Evolutionary conservation across 2,113 vertebrate species (phyloP), one percentile per base, ranked within the genome.

Genomic region (Anthoscopus minutus): DNA sequence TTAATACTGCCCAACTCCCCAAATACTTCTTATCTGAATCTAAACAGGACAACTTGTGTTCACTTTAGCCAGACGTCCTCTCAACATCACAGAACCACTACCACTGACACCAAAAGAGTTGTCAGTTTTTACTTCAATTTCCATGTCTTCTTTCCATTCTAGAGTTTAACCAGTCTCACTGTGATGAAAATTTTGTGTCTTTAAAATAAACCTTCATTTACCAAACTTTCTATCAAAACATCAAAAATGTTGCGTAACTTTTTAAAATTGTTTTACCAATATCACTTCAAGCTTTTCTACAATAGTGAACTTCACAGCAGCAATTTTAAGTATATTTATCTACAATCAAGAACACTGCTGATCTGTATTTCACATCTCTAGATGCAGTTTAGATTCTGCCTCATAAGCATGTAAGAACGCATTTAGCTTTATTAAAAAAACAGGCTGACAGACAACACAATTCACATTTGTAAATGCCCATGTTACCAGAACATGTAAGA

Each of bases 321-420:
- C 5, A 7, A 28, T 65, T 64, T 80, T 7, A 44, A n/a, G 16
- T 38, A 2, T 67, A 25, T 76, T 58, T 54, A 48, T 45, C n/a
- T 51, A 77, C 31, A 65, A 20, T 37, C 21, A 56, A 65, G 15
- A 86, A 45, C 31, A 54, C 5, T 22, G 7, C 21, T 51, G 10
- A 92, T 73, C 42, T 61, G 24, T 28, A 67, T 25, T 62, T 83
- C 33, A 15, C 16, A 35, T n/a, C 38, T 84, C 21, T 38, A 91
- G 14, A 35, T 18, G 10, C 28, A 89, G 35, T 24, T 35, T 51
- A 5, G 19, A 51, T 40, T 74, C 35, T 15, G 66, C 18, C 23
- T 58, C 56, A 47, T 31, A 37, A 37, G 65, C 0, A 1, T 5
- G 4, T 11, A 74, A 93, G 0, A 0, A 85, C 45, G 21, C 15